Base-by-base conservation (phyloP, 1,140 invertebrate species). In the Trichonephila inaurata region DNA sequence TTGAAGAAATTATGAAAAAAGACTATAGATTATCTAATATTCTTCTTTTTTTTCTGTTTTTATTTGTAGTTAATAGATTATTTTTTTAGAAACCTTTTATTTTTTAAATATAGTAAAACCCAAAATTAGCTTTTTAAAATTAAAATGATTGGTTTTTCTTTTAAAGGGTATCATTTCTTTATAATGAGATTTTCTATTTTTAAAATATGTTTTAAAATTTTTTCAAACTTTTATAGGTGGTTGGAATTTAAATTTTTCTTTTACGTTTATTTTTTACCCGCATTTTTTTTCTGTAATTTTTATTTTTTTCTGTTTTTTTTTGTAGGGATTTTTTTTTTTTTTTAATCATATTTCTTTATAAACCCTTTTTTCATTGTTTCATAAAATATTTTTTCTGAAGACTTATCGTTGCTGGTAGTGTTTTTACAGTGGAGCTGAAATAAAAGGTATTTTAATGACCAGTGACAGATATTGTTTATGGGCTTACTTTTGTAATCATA, bases 261-360 rank as follows among this genome's bases (percentile, higher is more conserved):
- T n/a, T n/a, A n/a, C n/a, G n/a, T n/a, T 33, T 28, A 66, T 77
- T 61, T 51, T 51, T 69, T 92, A 72, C 86, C 92, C 82, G 86
- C 92, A 88, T 87, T 92, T 92, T 62, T 66, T 88, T 92, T 93
- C 92, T 93, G 66, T 88, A 89, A 93, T 93, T 58, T 88, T 91
- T 93, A 83, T 93, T 93, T 83, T n/a, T 92, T 93, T 93, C 72
- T 91, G 81, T 91, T 91, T 91, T 86, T n/a, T 93, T 93, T 92
- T 93, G 77, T 83, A 85, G 81, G 92, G 92, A 24, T 86, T 87
- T 77, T 64, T 93, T 93, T 93, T 93, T 93, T 87, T 93, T 93
- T 69, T 86, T 93, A 92, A 87, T n/a, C 91, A 88, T 88, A 93
- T 88, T 93, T 93, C 92, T 93, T 93, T 93, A 81, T 33, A 86